Conservation (phyloP, 2,797 vertebrate species). For the Pseudotriccus pelzelni region DNA sequence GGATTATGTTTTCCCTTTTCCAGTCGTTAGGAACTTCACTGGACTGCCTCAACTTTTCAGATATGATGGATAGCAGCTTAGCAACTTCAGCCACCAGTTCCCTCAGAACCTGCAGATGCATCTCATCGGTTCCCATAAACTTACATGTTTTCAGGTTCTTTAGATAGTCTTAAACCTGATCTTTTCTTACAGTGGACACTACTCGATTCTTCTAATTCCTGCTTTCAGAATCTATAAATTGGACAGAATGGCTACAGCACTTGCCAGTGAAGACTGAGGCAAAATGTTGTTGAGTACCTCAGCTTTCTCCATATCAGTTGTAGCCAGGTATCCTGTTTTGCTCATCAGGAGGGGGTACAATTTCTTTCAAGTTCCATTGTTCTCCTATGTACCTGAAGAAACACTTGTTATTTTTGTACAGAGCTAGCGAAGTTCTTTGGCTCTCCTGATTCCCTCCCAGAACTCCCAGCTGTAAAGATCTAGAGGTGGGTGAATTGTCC, state of each 20-base stretch:
- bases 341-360: too few species aligned
- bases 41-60: not conserved
- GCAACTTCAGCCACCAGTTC: not conserved
- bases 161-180: not conserved
- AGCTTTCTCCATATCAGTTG: too few species aligned
- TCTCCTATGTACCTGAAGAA: too few species aligned
- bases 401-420: too few species aligned
- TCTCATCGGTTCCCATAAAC: not conserved
- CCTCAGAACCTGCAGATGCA: not conserved
- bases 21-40: not conserved
- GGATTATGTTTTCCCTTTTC: not conserved
- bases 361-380: too few species aligned
- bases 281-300: too few species aligned
- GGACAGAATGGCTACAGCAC: not conserved
- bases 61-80: not conserved
- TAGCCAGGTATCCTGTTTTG: too few species aligned
- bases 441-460: too few species aligned
- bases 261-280: not conserved
- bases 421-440: too few species aligned
- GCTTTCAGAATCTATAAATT: not conserved
- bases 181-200: not conserved
- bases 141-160: not conserved
- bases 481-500: too few species aligned
- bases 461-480: too few species aligned
- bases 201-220: not conserved